Base-by-base conservation (phyloP, 2,797 vertebrate genomes). In the Columba guinea region DNA sequence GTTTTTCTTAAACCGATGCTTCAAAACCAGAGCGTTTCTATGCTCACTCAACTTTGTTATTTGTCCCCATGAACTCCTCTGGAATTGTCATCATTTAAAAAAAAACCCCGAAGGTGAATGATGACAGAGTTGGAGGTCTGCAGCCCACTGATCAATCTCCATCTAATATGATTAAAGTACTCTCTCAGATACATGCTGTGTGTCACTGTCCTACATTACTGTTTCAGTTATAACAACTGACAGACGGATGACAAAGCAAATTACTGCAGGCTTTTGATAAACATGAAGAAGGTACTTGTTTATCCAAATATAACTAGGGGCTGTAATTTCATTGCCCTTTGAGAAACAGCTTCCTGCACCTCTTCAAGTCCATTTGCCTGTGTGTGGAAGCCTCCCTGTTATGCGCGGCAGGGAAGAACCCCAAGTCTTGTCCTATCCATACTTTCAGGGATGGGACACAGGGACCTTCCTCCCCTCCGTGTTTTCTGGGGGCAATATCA, bases 381-480 rank as follows among this genome's bases (percentile, higher is more conserved):
- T 8, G 10, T 18, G 7, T 11, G 23, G 34, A n/a, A 35, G 14
- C 24, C 21, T 68, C 51, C 69, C 51, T 37, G 18, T 9, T 30
- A 28, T 0, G 2, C 17, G 37, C 0, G 0, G 7, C 14, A n/a
- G 44, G 24, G 27, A 58, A 46, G 37, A 27, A 44, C 27, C 37
- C 14, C 17, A 53, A n/a, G 18, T 32, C 58, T 77, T 15, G 17
- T 89, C 18, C n/a, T 20, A 23, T 4, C 48, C 44, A 7, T 41
- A 7, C 13, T 34, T 64, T 41, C 65, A 69, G 69, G 35, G 41
- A 26, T 24, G 35, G 41, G 55, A 28, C 34, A 30, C 13, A 23
- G 53, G 35, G 3, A 62, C 22, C 27, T 81, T 41, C 58, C 34
- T 49, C 60, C 23, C 41, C 16, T 70, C 35, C 15, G 6, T 21